Percentiles rank a stretch among this genome's conserved stretches.
Conservation (phyloP, 2,888 invertebrate genomes). For the Augiades crinisus region DNA sequence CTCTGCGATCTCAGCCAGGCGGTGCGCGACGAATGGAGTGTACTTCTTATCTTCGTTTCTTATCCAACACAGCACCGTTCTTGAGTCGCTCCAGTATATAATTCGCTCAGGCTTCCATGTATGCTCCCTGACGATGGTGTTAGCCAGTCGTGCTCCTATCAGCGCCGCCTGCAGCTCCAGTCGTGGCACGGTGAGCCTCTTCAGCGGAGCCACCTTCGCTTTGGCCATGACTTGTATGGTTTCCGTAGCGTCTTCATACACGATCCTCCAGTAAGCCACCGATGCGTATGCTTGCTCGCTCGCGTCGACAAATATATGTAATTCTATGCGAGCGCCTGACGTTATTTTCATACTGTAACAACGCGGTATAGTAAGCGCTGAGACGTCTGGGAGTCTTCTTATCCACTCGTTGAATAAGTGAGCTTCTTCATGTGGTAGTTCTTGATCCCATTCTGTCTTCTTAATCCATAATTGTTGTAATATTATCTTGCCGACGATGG, state of each 20-base stretch:
- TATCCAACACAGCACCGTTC: conserved; percentile 26
- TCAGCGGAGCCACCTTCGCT: conserved; percentile 10
- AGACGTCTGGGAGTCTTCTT: neutral
- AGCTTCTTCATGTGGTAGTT: conserved; percentile 26
- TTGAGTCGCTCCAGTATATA: conserved; percentile 29
- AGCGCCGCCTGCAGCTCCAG: conserved; percentile 17
- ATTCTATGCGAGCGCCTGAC: conserved; percentile 31
- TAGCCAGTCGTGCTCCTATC: conserved; percentile 4
- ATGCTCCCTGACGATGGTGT: conserved; percentile 24
- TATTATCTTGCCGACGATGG: conserved; percentile 4
- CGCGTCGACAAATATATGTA: conserved; percentile 26
- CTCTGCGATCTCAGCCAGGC: conserved; percentile 28
- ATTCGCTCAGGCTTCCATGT: neutral
- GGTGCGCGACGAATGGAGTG: conserved; percentile 28
- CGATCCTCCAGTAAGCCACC: conserved; percentile 5
- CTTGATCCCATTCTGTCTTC: conserved; percentile 18
- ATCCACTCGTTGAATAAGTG: neutral
- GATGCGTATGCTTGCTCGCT: conserved; percentile 19
- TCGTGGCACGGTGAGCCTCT: conserved; percentile 6
- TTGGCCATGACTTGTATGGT: neutral
- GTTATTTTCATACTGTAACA: conserved; percentile 29
- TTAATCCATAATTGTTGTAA: conserved; percentile 25
- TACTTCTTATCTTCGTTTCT: conserved; percentile 14
- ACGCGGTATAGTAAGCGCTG: conserved; percentile 35
- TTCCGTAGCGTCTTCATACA: neutral